These are phyloP conservation scores for Erethizon dorsatum DNA, from an alignment of 2,797 vertebrate species.

Conservation along the genomic window DNA sequence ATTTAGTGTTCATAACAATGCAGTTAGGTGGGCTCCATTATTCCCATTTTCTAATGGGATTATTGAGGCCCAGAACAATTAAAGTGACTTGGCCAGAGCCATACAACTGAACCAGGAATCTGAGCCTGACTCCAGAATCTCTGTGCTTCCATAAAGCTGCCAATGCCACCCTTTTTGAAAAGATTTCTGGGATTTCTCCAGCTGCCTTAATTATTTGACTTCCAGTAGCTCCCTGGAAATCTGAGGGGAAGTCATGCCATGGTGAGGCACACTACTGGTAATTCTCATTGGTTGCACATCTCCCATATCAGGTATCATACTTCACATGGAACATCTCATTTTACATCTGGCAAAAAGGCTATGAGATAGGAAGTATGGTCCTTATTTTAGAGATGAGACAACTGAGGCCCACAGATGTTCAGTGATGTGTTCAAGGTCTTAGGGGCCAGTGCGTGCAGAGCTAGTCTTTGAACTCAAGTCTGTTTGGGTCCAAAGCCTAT, in stretches of 20 bases:
- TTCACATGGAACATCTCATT: not conserved
- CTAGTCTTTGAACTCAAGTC: not conserved
- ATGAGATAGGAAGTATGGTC: rapidly evolving
- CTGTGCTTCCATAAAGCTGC: not conserved
- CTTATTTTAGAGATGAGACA: not conserved
- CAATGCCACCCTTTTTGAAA: not conserved
- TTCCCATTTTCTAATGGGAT: not conserved
- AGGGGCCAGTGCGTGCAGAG: not conserved
- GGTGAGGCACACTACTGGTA: not conserved
- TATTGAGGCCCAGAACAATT: not conserved
- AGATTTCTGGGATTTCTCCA: not conserved
- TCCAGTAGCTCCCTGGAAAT: not conserved
- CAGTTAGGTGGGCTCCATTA: not conserved
- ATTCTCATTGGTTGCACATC: rapidly evolving
- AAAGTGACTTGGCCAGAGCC: not conserved
- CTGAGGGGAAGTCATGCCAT: not conserved
- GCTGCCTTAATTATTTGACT: not conserved
- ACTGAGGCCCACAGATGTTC: not conserved
- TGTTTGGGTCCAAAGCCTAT: not conserved
- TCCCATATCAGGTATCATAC: not conserved
- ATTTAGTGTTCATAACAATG: not conserved
- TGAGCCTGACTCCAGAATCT: not conserved
- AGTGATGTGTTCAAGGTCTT: not conserved
- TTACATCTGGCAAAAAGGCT: not conserved
- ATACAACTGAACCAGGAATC: not conserved